Conservation (phyloP, 2,797 vertebrate genomes). For the Luscinia megarhynchos region DNA sequence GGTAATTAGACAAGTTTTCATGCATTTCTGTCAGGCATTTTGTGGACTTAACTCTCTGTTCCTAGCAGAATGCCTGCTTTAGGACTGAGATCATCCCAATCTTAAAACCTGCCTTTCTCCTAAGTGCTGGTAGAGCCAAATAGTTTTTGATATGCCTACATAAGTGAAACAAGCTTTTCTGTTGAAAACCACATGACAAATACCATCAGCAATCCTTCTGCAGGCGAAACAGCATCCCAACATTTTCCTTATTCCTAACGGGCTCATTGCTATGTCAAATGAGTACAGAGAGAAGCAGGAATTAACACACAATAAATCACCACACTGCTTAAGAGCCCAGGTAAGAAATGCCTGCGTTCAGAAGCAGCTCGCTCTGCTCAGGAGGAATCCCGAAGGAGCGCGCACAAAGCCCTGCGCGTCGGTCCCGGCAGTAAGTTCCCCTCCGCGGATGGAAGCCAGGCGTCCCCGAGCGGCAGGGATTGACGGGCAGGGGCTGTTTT, state of each 20-base stretch:
- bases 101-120: neutral
- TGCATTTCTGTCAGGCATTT: neutral
- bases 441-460: conserved; percentile 78
- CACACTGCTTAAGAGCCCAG: conserved; percentile 52
- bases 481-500: conserved; percentile 83
- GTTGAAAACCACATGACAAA: neutral
- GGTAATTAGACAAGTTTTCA: neutral
- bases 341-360: conserved; percentile 34
- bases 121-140: neutral
- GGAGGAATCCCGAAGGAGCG: conserved; percentile 60
- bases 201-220: neutral
- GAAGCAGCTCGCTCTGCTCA: conserved; percentile 47
- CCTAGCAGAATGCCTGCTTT: neutral
- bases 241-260: neutral
- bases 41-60: neutral
- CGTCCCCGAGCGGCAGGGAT: conserved; percentile 80
- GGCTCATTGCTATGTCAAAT: conserved; percentile 2
- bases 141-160: neutral
- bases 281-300: neutral
- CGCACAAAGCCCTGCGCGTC: conserved; percentile 32
- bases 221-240: neutral
- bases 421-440: conserved; percentile 70
- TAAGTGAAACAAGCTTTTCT: neutral
- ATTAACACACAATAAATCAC: conserved; percentile 23
- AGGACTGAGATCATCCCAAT: neutral